Percentiles rank a stretch among this genome's conserved stretches.
Evolutionary conservation across 2,797 vertebrate species (phyloP).

Genomic region (Crotalus adamanteus): DNA sequence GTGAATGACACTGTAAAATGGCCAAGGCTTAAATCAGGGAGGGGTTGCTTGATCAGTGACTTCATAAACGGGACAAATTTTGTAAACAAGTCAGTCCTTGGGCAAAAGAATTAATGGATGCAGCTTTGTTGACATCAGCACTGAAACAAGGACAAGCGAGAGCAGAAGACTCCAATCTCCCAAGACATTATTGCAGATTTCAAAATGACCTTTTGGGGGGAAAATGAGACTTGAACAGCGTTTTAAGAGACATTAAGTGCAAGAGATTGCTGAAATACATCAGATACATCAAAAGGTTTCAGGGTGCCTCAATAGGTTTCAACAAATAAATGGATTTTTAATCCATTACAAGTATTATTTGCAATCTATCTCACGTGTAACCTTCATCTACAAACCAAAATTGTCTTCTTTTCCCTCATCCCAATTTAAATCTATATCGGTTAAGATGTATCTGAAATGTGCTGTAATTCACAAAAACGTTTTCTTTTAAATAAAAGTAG

Average conservation of each 20-base stretch:
- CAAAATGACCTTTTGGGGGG: neutral
- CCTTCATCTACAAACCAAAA: neutral
- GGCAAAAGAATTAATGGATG: neutral
- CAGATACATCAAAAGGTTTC: neutral
- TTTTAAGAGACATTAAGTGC: neutral
- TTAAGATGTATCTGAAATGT: neutral
- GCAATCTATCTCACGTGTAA: neutral
- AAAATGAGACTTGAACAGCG: neutral
- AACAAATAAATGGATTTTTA: neutral
- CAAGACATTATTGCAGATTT: neutral
- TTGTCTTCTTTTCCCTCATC: neutral
- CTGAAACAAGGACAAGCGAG: neutral
- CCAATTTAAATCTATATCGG: neutral
- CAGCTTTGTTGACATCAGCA: neutral
- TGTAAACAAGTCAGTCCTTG: neutral
- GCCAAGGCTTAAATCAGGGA: neutral
- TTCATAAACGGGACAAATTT: neutral
- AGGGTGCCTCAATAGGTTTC: neutral
- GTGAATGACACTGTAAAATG: too few relatives aligned
- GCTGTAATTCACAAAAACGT: neutral
- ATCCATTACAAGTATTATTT: neutral
- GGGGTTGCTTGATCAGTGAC: neutral
- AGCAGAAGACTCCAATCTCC: neutral
- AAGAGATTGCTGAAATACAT: neutral
- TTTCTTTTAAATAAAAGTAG: neutral